Percentiles rank a stretch among this genome's conserved stretches.
phyloP scores from a whole-genome alignment of 2,113 vertebrate species.

The Strix aluco region DNA sequence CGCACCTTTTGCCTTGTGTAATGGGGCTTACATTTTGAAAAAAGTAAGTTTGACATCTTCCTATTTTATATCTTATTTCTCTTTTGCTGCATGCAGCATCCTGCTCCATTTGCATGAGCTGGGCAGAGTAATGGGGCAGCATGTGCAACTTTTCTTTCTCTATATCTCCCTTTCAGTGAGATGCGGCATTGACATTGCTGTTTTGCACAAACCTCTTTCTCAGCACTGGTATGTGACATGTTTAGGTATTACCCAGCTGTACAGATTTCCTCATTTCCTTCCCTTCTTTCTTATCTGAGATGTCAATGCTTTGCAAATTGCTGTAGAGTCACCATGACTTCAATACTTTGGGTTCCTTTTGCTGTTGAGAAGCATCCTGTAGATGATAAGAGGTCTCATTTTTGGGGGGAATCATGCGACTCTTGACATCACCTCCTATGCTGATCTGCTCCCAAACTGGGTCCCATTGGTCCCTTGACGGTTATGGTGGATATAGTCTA shows the following conservation, averaged over 20 bases:
- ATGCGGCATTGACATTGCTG: fast-evolving
- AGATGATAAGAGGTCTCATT: not conserved
- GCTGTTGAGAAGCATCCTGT: not conserved
- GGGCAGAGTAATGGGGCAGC: not conserved
- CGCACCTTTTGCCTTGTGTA: conserved; percentile 16
- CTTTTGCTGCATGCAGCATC: not conserved
- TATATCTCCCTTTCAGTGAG: not conserved
- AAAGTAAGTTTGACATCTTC: not conserved
- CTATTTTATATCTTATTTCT: not conserved
- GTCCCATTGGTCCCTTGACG: not conserved
- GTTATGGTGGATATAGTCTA: fast-evolving
- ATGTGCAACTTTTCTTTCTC: not conserved
- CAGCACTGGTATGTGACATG: not conserved
- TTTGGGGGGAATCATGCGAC: fast-evolving
- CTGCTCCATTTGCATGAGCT: fast-evolving
- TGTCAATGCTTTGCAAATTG: not conserved
- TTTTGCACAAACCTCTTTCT: not conserved
- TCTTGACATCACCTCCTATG: not conserved
- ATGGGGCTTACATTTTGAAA: not conserved
- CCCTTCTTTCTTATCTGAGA: not conserved
- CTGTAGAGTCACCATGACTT: not conserved
- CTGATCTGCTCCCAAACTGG: not conserved
- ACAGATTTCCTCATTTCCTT: not conserved
- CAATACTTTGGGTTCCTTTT: not conserved
- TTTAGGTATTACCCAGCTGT: not conserved